Base-by-base conservation (phyloP, 2,888 invertebrate species). In the Diadegma fenestrale region DNA sequence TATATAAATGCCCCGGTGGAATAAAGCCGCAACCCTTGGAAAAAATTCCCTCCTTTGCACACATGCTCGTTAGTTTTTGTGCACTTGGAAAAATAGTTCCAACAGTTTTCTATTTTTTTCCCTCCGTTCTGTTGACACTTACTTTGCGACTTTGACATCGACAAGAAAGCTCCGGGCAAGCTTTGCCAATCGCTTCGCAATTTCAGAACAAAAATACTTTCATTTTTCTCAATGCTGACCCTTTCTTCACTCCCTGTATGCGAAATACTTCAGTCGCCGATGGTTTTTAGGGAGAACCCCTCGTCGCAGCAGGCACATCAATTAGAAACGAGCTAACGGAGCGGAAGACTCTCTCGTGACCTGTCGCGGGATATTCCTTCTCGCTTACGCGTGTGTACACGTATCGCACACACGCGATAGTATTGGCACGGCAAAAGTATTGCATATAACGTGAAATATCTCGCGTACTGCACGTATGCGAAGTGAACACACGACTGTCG, bases 271-370 rank as follows among this genome's bases (percentile, higher is more conserved):
- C 71, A 48, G 58, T 61, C 75, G 69, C 54, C 41, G 48, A 41
- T 43, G 76, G 61, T 48, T 73, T 85, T 85, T 85, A 75, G 63
- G 73, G 75, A 69, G 71, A 82, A 82, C 71, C 82, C 77, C 79
- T 71, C 85, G 82, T 82, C 82, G 84, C 82, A 71, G 45, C 82
- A 48, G 79, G 80, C 84, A 86, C 84, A 86, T 86, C 89, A 89
- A 89, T 89, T 89, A 89, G 87, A 89, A 87, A 82, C 84, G 87
- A 87, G 87, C 87, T 88, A 86, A 88, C 88, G 86, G 87, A 88
- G 83, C 87, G 88, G 85, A 89, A 87, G 88, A 86, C 88, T 86
- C 83, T 85, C 83, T 83, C 87, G 88, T 88, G 88, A 88, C 86
- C 87, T 82, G 79, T 82, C 85, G 82, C 86, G 77, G 81, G 54